phyloP scores from a whole-genome alignment of 2,113 vertebrate species.

The Numenius arquata region DNA sequence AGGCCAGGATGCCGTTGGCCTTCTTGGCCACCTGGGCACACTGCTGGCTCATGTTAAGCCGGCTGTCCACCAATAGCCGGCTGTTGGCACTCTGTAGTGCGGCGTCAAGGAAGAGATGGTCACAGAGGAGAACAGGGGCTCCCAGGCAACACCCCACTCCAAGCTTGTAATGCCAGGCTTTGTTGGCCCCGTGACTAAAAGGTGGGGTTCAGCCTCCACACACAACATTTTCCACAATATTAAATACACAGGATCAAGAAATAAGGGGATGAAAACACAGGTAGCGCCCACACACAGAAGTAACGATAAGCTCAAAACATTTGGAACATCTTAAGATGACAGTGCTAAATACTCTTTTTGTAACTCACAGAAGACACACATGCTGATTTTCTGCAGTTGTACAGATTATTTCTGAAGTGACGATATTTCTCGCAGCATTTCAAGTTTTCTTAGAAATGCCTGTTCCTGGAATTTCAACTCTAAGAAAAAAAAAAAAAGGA shows the following conservation, averaged over 20 bases:
- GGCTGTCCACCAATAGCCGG: too few relatives aligned
- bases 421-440: not conserved
- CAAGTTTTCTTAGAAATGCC: not conserved
- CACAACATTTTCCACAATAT: not conserved
- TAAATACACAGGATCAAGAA: not conserved
- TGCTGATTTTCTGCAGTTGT: not conserved
- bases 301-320: not conserved
- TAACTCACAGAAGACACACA: not conserved
- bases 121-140: not conserved
- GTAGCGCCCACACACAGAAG: not conserved
- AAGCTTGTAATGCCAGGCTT: not conserved
- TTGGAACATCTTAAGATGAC: not conserved
- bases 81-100: rapidly evolving
- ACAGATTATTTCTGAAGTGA: not conserved
- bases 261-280: not conserved
- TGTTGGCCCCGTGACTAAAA: not conserved
- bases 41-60: too few relatives aligned
- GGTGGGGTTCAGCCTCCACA: not conserved
- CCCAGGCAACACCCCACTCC: not conserved
- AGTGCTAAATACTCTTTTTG: not conserved
- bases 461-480: not conserved
- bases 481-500: not conserved
- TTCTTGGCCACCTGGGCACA: too few relatives aligned
- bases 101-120: rapidly evolving
- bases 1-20: too few relatives aligned